A percentile compares a stretch with the other conserved stretches of the same genome.
Conservation (phyloP, 2,797 vertebrate species). For the Lindbergichthys nudifrons region DNA sequence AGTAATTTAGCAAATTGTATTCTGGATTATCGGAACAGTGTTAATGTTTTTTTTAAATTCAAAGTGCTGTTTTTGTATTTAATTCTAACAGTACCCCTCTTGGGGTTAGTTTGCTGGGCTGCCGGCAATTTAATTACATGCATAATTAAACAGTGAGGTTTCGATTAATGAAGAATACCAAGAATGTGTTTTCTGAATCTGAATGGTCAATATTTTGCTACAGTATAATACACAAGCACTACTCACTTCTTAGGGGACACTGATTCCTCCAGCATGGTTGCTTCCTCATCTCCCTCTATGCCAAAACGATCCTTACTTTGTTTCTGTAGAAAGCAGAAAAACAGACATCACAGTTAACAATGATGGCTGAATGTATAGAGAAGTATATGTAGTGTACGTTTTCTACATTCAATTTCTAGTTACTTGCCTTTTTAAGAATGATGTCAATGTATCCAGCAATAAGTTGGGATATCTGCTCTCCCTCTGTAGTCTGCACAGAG, state of each 20-base stretch:
- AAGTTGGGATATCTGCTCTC: slow-evolving; percentile 98
- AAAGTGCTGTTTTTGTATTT: slow-evolving; percentile 47
- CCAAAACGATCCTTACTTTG: slow-evolving; percentile 99
- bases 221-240: slow-evolving; percentile 19
- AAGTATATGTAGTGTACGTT: neutral
- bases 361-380: neutral
- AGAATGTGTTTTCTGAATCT: slow-evolving; percentile 29
- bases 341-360: slow-evolving; percentile 15
- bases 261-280: slow-evolving; percentile 98
- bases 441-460: slow-evolving; percentile 99
- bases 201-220: slow-evolving; percentile 37
- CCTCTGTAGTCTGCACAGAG: slow-evolving; percentile 97
- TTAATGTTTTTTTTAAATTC: slow-evolving; percentile 24
- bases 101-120: slow-evolving; percentile 31
- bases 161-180: slow-evolving; percentile 50
- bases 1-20: slow-evolving; percentile 27
- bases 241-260: slow-evolving; percentile 97
- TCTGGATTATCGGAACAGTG: neutral
- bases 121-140: slow-evolving; percentile 66
- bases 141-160: slow-evolving; percentile 60
- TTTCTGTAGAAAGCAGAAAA: slow-evolving; percentile 84
- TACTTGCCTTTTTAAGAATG: slow-evolving; percentile 96
- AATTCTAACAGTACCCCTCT: slow-evolving; percentile 31
- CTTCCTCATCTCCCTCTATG: slow-evolving; percentile 97
- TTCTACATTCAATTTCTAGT: neutral